Base-by-base conservation (phyloP, 2,797 vertebrate species). In the Perodicticus potto region DNA sequence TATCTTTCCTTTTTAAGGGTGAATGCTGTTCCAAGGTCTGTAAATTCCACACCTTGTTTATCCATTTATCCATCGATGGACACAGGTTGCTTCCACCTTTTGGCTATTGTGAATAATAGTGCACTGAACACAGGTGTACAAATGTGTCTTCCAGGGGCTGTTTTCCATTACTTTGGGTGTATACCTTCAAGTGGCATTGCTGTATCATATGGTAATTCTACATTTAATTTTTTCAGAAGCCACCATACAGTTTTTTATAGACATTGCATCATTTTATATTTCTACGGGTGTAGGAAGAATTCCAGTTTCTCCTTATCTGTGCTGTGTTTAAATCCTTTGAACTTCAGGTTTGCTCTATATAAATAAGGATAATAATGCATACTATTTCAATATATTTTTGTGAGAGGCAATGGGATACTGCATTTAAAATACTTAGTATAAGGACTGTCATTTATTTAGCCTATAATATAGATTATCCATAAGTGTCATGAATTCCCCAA, bases 81-180 rank as follows among this genome's bases (percentile, higher is more conserved):
- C 7, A 45, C 7, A 0, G 1, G 1, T 43, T 27, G 0, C 3
- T 67, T 85, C 40, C 70, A 25, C 7, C 0, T 25, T 73, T 57
- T 76, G 19, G 3, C 25, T 74, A 20, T 40, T 86, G 3, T 45
- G 8, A 77, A 27, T 63, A 40, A 69, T 37, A 20, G 32, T 6
- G 4, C 29, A 22, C 12, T 14, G 3, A 45, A 53, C 27, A 45
- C 29, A 34, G 7, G 4, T 22, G 8, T 29, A 23, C 11, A 72
- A 65, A 23, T 37, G 19, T 27, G n/a, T 89, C 53, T 77, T 84
- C 22, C 53, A 57, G 19, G 13, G 5, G 11, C 65, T 72, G 40
- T 19, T 86, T 80, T 94, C 14, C n/a, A 0, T 76, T 53, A 17
- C 84, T 27, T 78, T 7, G 11, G 2, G 1, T 29, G 10, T 40